Evolutionary conservation across 2,113 vertebrate genomes (phyloP).

Genomic region (Python bivittatus): DNA sequence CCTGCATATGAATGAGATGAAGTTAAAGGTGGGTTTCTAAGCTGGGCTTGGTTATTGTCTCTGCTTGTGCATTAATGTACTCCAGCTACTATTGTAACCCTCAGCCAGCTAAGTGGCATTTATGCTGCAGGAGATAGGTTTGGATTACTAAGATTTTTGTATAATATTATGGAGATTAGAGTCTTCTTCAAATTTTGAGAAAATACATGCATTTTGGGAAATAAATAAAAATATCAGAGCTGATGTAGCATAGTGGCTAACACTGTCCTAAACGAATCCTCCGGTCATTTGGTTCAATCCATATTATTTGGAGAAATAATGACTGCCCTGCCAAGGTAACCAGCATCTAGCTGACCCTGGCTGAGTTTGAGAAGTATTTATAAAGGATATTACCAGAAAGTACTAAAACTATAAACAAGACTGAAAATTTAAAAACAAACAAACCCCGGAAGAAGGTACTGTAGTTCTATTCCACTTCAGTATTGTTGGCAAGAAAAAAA

Average conservation of each 20-base stretch:
- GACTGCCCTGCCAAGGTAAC: neutral
- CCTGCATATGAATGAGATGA: slow-evolving; percentile 69
- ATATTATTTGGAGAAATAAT: neutral
- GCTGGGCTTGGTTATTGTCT: slow-evolving; percentile 53
- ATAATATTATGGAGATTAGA: slow-evolving; percentile 10
- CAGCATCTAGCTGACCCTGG: neutral
- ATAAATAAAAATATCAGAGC: neutral
- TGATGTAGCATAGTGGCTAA: neutral
- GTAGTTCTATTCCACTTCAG: neutral
- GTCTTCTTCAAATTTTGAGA: neutral
- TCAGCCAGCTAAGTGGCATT: slow-evolving; percentile 1
- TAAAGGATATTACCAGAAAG: neutral
- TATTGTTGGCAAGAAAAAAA: neutral
- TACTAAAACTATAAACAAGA: neutral
- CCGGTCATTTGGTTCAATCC: neutral
- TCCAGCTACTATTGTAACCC: slow-evolving; percentile 27
- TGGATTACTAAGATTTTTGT: slow-evolving; percentile 8
- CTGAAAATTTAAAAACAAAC: neutral
- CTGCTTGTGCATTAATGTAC: slow-evolving; percentile 32
- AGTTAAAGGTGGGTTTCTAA: slow-evolving; percentile 55
- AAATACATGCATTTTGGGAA: neutral
- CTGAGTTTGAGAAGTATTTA: neutral
- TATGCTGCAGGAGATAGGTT: neutral
- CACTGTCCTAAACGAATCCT: neutral
- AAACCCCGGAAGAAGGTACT: neutral